Evolutionary conservation across 2,888 invertebrate species (phyloP), one percentile per base, ranked within the genome.

Genomic region (Eristalinus sepulchralis): DNA sequence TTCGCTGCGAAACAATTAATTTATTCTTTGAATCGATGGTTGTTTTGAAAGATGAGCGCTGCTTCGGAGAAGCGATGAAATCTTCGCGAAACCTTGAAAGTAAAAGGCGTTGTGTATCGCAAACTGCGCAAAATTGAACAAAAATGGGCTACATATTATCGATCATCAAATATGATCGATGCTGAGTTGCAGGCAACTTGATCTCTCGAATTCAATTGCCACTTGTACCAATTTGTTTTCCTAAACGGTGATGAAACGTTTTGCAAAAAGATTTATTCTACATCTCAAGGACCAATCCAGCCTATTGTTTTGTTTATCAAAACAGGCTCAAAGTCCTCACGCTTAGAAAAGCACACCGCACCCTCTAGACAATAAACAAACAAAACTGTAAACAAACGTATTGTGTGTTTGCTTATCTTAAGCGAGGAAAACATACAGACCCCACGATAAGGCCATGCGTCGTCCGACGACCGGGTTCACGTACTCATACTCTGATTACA

Each of bases 361-460:
- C 59, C 31, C 24, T 33, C 66, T 17, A 24, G 47, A 47, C 53
- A 24, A 31, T 13, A 20, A 60, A 59, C 20, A 67, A 67, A 36
- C 31, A 33, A 60, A 17, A 17, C 31, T 10, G 22, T 39, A 39
- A 59, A 31, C 3, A 27, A 36, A 31, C 47, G 36, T 36, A 34
- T 20, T 47, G 31, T 55, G n/a, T n/a, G 9, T 27, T 31, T 36
- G 34, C 20, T 66, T 82, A 60, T 82, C 64, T 53, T 57, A 20
- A 62, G 27, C 11, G 66, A 67, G 31, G 10, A 66, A 27, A 22
- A 2, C 10, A 36, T 47, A 31, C 27, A 63, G 68, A 62, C 55
- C 47, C 17, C 47, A 60, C 11, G 67, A 62, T 62, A 33, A 67
- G 67, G 9, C 17, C 11, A 60, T 68, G 39, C 59, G 67, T n/a